Evolutionary conservation across 2,888 invertebrate species (phyloP), one percentile per base, ranked within the genome.

Genomic region (Erpobdella octoculata): DNA sequence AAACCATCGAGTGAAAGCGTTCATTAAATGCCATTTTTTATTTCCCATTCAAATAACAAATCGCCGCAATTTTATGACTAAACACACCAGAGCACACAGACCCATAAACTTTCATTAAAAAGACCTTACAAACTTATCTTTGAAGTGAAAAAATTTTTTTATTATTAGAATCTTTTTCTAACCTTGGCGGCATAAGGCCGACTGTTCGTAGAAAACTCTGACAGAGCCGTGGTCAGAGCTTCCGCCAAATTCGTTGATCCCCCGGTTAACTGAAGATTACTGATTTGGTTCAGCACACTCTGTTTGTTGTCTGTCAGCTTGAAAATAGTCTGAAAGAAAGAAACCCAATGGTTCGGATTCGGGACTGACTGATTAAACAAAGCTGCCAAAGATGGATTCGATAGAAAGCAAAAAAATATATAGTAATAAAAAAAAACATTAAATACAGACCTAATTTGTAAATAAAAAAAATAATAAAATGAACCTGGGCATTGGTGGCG

Each of bases 241-340:
- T n/a, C 31, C n/a, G 35, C 36, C 15, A 69, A 58, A 36, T 69
- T 69, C 35, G 69, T 69, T n/a, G 69, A 69, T 0, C 69, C 69
- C 3, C 69, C 69, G 4, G n/a, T 58, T 35, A 69, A 69, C 1
- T 5, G 28, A 35, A 69, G 31, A 21, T 69, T 69, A 8, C n/a
- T 9, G 2, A 58, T 33, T 0, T 9, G 31, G 31, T 48, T 31
- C 35, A 53, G 3, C 53, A 53, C 35, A 1, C 0, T 2, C 58
- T 33, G 31, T 28, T 58, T 58, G 58, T 69, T 58, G 25, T 33
- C 21, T 2, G 58, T 58, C 35, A 69, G 33, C 18, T 33, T 31
- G 31, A 36, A n/a, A 4, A 69, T 36, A 3, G 31, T 33, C 69
- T 69, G 9, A 4, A 1, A 65, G 6, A 21, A 37, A 37, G n/a